Base-by-base conservation (phyloP, 2,888 invertebrate genomes). In the Argynnis bischoffii region DNA sequence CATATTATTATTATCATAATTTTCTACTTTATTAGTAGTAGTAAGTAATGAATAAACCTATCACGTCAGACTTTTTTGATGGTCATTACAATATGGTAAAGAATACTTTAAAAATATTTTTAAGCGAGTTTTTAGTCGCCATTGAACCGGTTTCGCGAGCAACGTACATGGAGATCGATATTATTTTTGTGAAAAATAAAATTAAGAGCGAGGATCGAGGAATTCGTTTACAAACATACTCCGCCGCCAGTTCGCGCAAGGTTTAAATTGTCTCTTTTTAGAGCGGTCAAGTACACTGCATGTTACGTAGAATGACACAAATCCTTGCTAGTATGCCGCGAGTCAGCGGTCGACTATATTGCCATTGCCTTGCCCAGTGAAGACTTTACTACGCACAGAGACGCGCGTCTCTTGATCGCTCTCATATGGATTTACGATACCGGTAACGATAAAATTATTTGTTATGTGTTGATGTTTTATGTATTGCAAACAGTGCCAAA, bases 271-370 rank as follows among this genome's bases (percentile, higher is more conserved):
- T 72, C 74, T 73, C 69, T 70, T 72, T 67, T 67, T 63, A 63
- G 72, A 69, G 68, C 77, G 77, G 78, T 78, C 78, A 78, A 78
- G 78, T 75, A 75, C 78, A 77, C 70, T 66, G 57, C 63, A 73
- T 74, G 79, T 79, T 81, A 81, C 78, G 80, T 81, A 79, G 77
- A 82, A 78, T 82, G 82, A 82, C 81, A 82, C 81, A 82, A 83
- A 86, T 85, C 85, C 84, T 87, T 85, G 81, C 65, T 65, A 72
- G 73, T 67, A 61, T 57, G 69, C 79, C 79, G 77, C 77, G 78
- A 75, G 76, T 69, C 74, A 78, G 77, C 79, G 79, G 77, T 81
- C 80, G 80, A 71, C 67, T 66, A 71, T 26, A 26, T 26, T 4
- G 26, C 26, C 26, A 26, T 70, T 72, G 48, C 47, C 59, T 48